Conservation (phyloP, 2,888 invertebrate species). For the Geophilus truncorum region DNA sequence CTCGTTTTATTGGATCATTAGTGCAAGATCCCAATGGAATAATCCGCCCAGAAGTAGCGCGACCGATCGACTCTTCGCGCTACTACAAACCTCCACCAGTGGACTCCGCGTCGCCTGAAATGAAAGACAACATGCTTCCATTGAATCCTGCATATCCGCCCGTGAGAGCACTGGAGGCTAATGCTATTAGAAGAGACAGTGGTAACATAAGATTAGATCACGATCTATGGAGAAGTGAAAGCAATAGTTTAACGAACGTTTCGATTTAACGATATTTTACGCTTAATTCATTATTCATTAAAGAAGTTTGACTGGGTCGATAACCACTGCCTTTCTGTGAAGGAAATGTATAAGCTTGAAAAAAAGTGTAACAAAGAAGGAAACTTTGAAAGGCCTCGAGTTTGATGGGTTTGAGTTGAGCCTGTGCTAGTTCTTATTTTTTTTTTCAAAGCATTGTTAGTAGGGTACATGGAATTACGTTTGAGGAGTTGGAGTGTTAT, state of each 20-base stretch:
- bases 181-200: neutral
- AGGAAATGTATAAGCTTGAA: no score
- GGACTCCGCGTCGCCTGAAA: neutral
- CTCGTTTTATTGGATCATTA: neutral
- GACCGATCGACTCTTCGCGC: neutral
- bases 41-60: constrained; percentile 30
- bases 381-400: no score
- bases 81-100: constrained; percentile 21
- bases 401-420: no score
- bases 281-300: neutral
- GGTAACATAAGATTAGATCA: neutral
- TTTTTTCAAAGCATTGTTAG: no score
- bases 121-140: constrained; percentile 30
- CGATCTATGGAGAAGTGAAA: neutral
- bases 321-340: neutral
- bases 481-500: no score
- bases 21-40: constrained; percentile 34
- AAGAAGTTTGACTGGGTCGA: neutral
- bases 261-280: neutral
- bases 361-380: no score
- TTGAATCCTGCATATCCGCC: constrained; percentile 33
- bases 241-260: neutral
- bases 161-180: constrained; percentile 16
- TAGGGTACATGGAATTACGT: no score
- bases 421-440: no score